Conservation (phyloP, 2,888 invertebrate genomes). For the Cataglyphis rosenhaueri region DNA sequence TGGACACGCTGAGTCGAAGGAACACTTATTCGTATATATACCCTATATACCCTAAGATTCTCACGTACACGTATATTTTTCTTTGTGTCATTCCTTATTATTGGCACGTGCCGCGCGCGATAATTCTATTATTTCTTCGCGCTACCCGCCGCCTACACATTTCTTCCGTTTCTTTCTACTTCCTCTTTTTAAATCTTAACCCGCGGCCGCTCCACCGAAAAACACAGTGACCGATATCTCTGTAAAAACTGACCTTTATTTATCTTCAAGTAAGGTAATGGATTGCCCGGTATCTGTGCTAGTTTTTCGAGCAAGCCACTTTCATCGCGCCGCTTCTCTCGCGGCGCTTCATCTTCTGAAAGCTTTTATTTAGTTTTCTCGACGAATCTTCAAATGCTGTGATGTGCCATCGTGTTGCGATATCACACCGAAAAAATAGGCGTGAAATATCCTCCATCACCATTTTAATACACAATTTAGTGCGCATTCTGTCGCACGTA, state of each 20-base stretch:
- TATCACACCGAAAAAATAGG: background rate
- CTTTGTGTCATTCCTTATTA: constrained; percentile 37
- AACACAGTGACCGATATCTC: background rate
- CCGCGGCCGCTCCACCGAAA: background rate
- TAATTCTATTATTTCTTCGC: background rate
- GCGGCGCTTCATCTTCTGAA: constrained; percentile 18
- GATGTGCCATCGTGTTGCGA: background rate
- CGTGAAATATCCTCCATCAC: constrained; percentile 20
- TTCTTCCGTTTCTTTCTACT: background rate
- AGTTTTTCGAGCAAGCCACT: constrained; percentile 11
- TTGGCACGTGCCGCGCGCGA: constrained; percentile 45
- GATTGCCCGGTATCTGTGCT: background rate
- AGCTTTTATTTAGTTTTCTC: constrained; percentile 4
- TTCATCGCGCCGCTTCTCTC: background rate
- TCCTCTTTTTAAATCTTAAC: background rate
- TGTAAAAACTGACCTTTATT: constrained; percentile 23
- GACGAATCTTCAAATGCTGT: constrained; percentile 3
- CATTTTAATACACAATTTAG: constrained; percentile 10
- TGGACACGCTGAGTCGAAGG: constrained; percentile 52
- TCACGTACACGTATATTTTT: constrained; percentile 34
- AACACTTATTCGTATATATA: constrained; percentile 45
- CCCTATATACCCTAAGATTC: constrained; percentile 27
- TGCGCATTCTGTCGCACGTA: background rate
- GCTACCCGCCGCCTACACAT: background rate
- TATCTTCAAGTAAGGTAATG: constrained; percentile 22